Evolutionary conservation across 1,140 invertebrate genomes (phyloP).

Genomic region (Sminthurinus signatus): DNA sequence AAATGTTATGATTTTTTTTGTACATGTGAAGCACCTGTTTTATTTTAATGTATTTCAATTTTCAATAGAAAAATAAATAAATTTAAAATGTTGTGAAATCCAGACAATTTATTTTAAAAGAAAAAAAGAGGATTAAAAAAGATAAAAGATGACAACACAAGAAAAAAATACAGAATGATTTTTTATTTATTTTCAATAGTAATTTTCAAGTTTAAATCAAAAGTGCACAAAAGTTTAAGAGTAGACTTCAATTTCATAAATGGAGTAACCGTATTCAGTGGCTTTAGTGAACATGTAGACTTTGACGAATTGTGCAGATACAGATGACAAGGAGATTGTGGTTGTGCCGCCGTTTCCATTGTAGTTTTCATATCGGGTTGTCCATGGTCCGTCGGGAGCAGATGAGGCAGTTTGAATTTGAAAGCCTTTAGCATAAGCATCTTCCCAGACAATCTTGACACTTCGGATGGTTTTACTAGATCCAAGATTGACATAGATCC

Average conservation of each 20-base stretch:
- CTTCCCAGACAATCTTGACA: slow-evolving; percentile 19
- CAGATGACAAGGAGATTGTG: not conserved
- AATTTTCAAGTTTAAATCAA: not conserved
- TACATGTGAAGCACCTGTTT: no score
- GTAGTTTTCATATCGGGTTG: slow-evolving; percentile 25
- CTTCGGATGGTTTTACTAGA: not conserved
- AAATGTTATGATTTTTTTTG: no score
- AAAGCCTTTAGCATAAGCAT: slow-evolving; percentile 16
- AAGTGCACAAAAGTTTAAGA: not conserved
- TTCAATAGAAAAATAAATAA: no score
- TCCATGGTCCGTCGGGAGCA: slow-evolving; percentile 1
- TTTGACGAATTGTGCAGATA: slow-evolving; percentile 12
- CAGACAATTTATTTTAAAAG: no score
- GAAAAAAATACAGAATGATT: no score
- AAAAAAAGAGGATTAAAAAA: no score
- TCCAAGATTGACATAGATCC: slow-evolving; percentile 25
- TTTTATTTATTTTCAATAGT: no score
- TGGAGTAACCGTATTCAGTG: slow-evolving; percentile 21
- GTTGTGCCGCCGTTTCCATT: slow-evolving; percentile 15
- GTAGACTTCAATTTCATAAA: slow-evolving; percentile 22
- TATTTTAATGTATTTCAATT: no score
- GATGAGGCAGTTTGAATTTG: slow-evolving; percentile 19
- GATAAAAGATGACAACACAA: no score
- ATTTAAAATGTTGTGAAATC: no score
- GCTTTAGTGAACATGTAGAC: slow-evolving; percentile 19